Evolutionary conservation across 2,888 invertebrate genomes (phyloP), one percentile per base, ranked within the genome.

Genomic region (Lepidocyrtinus sp.): DNA sequence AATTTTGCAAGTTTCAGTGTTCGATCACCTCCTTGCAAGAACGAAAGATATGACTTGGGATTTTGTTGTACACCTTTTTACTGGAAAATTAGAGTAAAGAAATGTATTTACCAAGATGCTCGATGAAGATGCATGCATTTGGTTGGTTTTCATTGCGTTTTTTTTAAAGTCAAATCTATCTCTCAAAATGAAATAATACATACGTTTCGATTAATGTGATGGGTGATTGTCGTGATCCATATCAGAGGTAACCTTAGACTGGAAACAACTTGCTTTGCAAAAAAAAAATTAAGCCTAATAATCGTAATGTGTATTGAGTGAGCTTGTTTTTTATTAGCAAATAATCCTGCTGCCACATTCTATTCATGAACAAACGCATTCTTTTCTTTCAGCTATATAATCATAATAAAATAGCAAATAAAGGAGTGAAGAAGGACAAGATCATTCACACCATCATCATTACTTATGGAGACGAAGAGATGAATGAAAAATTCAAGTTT

Each of bases 331-430:
- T 5, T 59, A 59, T 59, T 59, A 22, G 22, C 59, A 22, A 22
- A 19, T 59, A 21, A 59, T 21, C n/a, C 59, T 9, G n/a, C n/a
- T n/a, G 59, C 59, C 59, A 59, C 59, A 59, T 59, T 59, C 22
- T 21, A 59, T 21, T 59, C n/a, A n/a, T n/a, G n/a, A n/a, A n/a
- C 59, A 21, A 59, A 59, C 59, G 22, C 59, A 59, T 59, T 59
- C 59, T 59, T 21, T n/a, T 7, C 59, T 21, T 9, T 9, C n/a
- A 59, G 22, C 59, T n/a, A 59, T 59, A 59, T 59, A 59, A 59
- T 59, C 59, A 59, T 59, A 59, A 59, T 59, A 59, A 59, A 59
- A 59, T 59, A 22, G 59, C n/a, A 59, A 59, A 59, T 59, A 59
- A 59, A 59, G 22, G 22, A 59, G 59, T 59, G 59, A 59, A 59